These are phyloP conservation scores for Leucophenga montana DNA, from an alignment of 2,888 invertebrate species.

Conservation along the genomic window DNA sequence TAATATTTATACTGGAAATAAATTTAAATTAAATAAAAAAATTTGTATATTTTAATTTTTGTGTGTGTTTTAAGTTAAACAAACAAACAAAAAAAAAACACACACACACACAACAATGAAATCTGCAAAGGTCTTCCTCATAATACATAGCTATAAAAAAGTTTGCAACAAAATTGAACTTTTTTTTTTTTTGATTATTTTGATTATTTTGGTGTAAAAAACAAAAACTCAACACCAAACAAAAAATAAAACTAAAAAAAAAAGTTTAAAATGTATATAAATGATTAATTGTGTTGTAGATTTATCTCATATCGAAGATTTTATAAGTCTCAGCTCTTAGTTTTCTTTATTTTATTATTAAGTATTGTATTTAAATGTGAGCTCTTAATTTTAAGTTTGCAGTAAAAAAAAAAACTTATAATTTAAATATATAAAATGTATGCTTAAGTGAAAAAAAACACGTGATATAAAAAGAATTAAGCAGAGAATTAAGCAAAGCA, in stretches of 20 bases:
- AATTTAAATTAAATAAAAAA: background rate
- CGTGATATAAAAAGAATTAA: conserved; percentile 26
- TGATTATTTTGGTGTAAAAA: too few relatives aligned
- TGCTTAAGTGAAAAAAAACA: conserved; percentile 21
- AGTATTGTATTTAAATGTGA: too few relatives aligned
- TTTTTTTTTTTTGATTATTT: too few relatives aligned
- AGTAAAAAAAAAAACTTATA: background rate
- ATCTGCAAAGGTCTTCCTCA: conserved; percentile 62
- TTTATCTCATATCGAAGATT: conserved; percentile 12
- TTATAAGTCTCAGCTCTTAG: background rate
- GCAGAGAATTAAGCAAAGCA: background rate
- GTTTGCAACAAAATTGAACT: background rate
- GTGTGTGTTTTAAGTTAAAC: conserved; percentile 13
- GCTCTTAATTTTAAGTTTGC: too few relatives aligned
- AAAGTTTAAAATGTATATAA: background rate
- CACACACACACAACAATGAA: conserved; percentile 63
- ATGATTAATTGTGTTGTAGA: conserved; percentile 9
- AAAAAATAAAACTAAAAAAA: background rate
- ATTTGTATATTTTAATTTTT: background rate
- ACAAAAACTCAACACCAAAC: background rate
- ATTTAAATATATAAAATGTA: conserved; percentile 11
- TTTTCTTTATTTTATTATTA: too few relatives aligned
- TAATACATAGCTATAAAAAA: background rate
- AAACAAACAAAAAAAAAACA: too few relatives aligned
- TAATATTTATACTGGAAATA: conserved; percentile 6